Evolutionary conservation across 2,797 vertebrate species (phyloP).

Genomic region (Danio kyathit): DNA sequence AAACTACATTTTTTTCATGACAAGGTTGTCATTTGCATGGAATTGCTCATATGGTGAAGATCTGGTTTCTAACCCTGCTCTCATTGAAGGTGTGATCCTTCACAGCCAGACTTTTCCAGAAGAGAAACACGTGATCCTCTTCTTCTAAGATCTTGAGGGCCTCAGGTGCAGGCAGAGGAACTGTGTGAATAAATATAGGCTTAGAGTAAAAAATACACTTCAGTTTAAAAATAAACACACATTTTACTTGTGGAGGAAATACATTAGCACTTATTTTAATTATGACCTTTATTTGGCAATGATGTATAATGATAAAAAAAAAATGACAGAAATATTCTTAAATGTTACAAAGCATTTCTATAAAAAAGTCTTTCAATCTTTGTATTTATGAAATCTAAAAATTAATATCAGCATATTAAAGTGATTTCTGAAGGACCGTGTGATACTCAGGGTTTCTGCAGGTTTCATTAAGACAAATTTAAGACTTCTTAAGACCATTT

Average conservation of each 20-base stretch:
- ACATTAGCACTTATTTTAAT: background rate
- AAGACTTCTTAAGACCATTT: too few relatives aligned
- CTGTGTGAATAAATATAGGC: slow-evolving; percentile 68
- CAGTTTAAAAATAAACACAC: background rate
- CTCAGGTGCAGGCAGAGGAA: slow-evolving; percentile 89
- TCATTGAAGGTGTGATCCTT: slow-evolving; percentile 92
- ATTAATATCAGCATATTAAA: too few relatives aligned
- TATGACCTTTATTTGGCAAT: background rate
- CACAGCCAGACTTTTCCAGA: slow-evolving; percentile 95
- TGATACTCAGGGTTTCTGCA: too few relatives aligned
- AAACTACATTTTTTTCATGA: too few relatives aligned
- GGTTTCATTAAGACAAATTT: too few relatives aligned
- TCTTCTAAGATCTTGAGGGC: slow-evolving; percentile 95
- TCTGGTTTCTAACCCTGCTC: slow-evolving; percentile 87
- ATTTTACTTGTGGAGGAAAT: background rate
- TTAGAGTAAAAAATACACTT: background rate
- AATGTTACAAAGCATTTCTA: too few relatives aligned
- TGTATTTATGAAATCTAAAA: too few relatives aligned
- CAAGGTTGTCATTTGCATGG: too few relatives aligned
- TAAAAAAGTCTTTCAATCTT: too few relatives aligned
- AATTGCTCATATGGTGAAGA: too few relatives aligned
- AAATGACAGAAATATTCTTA: background rate
- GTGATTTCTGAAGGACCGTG: too few relatives aligned
- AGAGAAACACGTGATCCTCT: slow-evolving; percentile 90
- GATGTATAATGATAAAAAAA: background rate